Base-by-base conservation (phyloP, 1,140 invertebrate species). In the Rhyacophila brunnea region DNA sequence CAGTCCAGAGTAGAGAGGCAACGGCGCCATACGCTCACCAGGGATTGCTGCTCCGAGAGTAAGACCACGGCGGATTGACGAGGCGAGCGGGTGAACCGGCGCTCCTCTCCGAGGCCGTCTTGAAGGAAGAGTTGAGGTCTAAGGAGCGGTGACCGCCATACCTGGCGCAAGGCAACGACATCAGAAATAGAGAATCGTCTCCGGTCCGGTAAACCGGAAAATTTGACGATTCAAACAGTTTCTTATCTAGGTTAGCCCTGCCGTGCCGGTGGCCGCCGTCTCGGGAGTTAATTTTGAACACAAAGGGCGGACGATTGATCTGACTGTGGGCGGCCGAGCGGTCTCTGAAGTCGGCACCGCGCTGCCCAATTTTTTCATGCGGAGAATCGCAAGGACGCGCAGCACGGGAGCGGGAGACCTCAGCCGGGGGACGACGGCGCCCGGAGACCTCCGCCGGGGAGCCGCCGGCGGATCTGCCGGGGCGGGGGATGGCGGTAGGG, bases 261-360 rank as follows among this genome's bases (percentile, higher is more conserved):
- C 40, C 40, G 13, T 11, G 13, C 13, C 11, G 17, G 11, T 13
- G 6, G 13, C 17, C 6, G 13, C 17, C 6, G 40, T 14, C 17
- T 17, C 17, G 18, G 18, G 19, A 35, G 9, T 18, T 23, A n/a
- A 13, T 23, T n/a, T 19, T 17, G 10, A 38, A 14, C 34, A 13
- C 18, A 6, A 6, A 34, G 14, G 19, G 47, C 46, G 43, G 47
- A 46, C 46, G 48, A 57, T 3, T 56, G 1, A 52, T 28, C 13
- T 35, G 48, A 52, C 46, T 50, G 18, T 17, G 13, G 15, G 20
- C 17, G 13, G n/a, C 7, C 15, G 17, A 42, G 10, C 18, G 6
- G 45, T 43, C 20, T 6, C 23, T 20, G 9, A 20, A 36, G 15
- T 14, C n/a, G 32, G 23, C 23, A 9, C 9, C 9, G 3, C 3